Conservation (phyloP, 2,888 invertebrate genomes). For the Parnassius orleans region DNA sequence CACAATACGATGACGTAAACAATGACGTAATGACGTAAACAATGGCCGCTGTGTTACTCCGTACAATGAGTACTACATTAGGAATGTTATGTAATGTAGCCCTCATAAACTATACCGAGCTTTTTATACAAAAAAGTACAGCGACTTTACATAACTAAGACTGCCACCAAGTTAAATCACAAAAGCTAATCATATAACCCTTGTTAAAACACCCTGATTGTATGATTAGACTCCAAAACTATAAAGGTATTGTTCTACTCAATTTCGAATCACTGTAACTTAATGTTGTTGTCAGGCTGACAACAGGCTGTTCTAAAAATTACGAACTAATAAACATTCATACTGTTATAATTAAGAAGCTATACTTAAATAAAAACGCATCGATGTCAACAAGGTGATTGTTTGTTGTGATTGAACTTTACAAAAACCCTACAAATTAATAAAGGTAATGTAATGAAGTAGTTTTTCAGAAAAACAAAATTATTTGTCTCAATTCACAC, state of each 20-base stretch:
- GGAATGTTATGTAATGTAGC: not conserved
- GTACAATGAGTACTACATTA: not conserved
- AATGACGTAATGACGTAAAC: not conserved
- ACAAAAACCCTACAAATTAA: too few species aligned
- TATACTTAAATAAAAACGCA: too few species aligned
- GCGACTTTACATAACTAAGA: slow-evolving; percentile 1
- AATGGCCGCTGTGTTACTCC: not conserved
- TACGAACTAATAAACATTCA: too few species aligned
- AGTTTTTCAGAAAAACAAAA: too few species aligned
- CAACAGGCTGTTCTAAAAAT: too few species aligned
- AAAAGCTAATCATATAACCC: not conserved
- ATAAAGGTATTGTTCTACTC: not conserved
- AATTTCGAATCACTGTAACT: not conserved
- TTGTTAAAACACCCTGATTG: not conserved
- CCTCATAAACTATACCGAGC: not conserved
- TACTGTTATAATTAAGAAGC: too few species aligned
- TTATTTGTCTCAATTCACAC: too few species aligned
- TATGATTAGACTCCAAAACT: not conserved
- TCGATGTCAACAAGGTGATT: too few species aligned
- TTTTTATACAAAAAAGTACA: not conserved
- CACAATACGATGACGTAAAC: slow-evolving; percentile 4
- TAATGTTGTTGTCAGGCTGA: not conserved
- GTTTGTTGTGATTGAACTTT: too few species aligned
- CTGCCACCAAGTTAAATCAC: not conserved
- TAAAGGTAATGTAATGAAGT: too few species aligned